Percentiles rank a stretch among this genome's conserved stretches.
Evolutionary conservation across 2,113 vertebrate species (phyloP).

Genomic region (Scortum barcoo): DNA sequence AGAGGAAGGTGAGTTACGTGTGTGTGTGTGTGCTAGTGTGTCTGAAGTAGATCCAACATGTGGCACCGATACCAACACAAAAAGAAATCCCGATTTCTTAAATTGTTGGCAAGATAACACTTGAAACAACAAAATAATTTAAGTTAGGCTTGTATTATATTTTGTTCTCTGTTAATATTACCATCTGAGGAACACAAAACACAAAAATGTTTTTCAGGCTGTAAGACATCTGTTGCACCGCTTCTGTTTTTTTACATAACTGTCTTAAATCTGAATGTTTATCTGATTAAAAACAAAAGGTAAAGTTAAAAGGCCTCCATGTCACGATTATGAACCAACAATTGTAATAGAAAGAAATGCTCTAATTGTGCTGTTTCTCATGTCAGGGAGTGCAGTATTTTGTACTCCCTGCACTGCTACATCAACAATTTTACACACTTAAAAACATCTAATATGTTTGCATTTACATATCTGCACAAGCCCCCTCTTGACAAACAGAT

Average conservation of each 20-base stretch:
- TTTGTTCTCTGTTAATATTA: conserved; percentile 2
- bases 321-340: conserved; percentile 1
- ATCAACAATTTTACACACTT: neutral
- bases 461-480: neutral
- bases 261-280: conserved; percentile 29
- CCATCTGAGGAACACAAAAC: conserved; percentile 13
- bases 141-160: neutral
- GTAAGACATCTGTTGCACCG: conserved; percentile 24
- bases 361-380: neutral
- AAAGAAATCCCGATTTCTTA: neutral
- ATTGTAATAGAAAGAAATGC: no score
- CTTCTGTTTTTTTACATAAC: neutral
- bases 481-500: neutral
- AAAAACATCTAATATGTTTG: conserved; percentile 2
- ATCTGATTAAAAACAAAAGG: conserved; percentile 25
- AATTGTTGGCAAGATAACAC: conserved; percentile 1
- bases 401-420: neutral
- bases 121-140: neutral
- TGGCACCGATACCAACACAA: neutral
- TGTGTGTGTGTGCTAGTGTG: conserved; percentile 20
- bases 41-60: conserved; percentile 2
- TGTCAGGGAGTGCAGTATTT: neutral
- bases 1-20: conserved; percentile 88
- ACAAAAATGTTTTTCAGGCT: neutral
- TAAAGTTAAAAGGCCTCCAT: neutral